Evolutionary conservation across 2,113 vertebrate species (phyloP).

Genomic region (Dissostichus mawsoni): DNA sequence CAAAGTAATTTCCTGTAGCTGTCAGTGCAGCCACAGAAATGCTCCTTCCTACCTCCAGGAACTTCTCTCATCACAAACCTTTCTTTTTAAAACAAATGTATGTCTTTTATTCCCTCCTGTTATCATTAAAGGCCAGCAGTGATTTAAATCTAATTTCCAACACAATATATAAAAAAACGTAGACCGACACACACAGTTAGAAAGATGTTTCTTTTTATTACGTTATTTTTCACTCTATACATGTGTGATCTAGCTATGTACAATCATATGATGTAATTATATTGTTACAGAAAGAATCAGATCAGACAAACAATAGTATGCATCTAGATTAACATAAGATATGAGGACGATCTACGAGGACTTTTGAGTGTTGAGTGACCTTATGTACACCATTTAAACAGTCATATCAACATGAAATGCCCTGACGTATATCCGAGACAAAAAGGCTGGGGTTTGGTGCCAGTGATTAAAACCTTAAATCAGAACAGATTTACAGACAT

Average conservation of each 20-base stretch:
- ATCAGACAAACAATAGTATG: slow-evolving; percentile 21
- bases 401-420: background rate
- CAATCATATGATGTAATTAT: slow-evolving; percentile 59
- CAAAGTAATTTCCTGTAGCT: too few relatives aligned
- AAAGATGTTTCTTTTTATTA: slow-evolving; percentile 56
- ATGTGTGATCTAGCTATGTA: slow-evolving; percentile 53
- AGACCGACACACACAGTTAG: slow-evolving; percentile 28
- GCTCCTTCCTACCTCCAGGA: too few relatives aligned
- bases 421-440: too few relatives aligned
- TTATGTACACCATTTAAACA: background rate
- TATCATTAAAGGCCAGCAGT: too few relatives aligned
- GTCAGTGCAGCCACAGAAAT: too few relatives aligned
- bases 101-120: too few relatives aligned
- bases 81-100: too few relatives aligned
- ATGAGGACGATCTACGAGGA: background rate
- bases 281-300: slow-evolving; percentile 27
- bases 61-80: too few relatives aligned
- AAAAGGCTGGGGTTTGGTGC: background rate
- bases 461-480: background rate
- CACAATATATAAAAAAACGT: background rate
- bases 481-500: background rate
- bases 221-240: slow-evolving; percentile 16
- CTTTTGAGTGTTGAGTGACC: background rate
- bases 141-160: too few relatives aligned
- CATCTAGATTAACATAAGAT: slow-evolving; percentile 2